These are phyloP conservation scores for Trigoniulus corallinus DNA, from an alignment of 1,140 invertebrate genomes.

Conservation along the genomic window DNA sequence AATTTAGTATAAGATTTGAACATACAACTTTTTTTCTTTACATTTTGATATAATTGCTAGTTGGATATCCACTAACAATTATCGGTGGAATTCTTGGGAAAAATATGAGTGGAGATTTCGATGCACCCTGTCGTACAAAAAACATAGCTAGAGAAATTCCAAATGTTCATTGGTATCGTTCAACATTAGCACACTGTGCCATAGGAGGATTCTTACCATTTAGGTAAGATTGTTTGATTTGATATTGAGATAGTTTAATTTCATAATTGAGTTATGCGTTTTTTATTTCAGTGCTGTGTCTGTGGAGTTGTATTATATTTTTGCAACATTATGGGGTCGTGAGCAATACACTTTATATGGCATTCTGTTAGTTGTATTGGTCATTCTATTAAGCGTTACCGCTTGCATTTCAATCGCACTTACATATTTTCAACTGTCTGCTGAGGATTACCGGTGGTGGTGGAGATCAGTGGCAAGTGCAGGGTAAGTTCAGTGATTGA, in stretches of 20 bases:
- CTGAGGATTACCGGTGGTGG: slow-evolving; percentile 38
- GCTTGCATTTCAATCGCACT: slow-evolving; percentile 35
- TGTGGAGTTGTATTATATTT: slow-evolving; percentile 38
- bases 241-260: background rate
- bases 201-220: slow-evolving; percentile 37
- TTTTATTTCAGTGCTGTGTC: slow-evolving; percentile 31
- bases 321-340: slow-evolving; percentile 36
- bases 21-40: too few species aligned
- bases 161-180: slow-evolving; percentile 30
- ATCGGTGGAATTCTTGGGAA: slow-evolving; percentile 36
- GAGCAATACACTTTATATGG: slow-evolving; percentile 34
- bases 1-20: too few species aligned
- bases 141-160: slow-evolving; percentile 36
- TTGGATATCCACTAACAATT: slow-evolving; percentile 35
- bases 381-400: slow-evolving; percentile 33
- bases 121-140: slow-evolving; percentile 34
- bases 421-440: slow-evolving; percentile 35
- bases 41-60: slow-evolving; percentile 18
- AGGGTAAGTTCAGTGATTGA: too few species aligned
- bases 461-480: slow-evolving; percentile 33
- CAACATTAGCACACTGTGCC: slow-evolving; percentile 28
- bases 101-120: slow-evolving; percentile 29
- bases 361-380: slow-evolving; percentile 32
- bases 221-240: slow-evolving; percentile 20
- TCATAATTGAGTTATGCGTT: background rate